Evolutionary conservation across 2,888 invertebrate species (phyloP).

Genomic region (Tipula unca): DNA sequence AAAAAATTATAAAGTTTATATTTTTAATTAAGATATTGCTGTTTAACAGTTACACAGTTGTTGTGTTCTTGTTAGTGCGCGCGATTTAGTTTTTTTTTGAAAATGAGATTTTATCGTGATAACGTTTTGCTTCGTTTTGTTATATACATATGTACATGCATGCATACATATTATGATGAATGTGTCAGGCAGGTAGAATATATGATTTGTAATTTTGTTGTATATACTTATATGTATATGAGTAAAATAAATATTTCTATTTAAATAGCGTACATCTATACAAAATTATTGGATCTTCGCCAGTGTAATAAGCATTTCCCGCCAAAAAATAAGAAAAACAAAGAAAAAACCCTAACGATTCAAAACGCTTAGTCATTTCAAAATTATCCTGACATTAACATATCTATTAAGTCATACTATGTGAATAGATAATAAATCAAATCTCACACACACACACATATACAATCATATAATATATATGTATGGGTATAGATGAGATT

Average conservation of each 20-base stretch:
- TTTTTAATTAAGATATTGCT: conserved; percentile 10
- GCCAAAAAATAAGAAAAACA: not conserved
- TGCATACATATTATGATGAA: not conserved
- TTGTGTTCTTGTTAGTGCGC: not conserved
- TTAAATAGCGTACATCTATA: too few species aligned
- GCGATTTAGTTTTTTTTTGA: not conserved
- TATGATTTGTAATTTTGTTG: too few species aligned
- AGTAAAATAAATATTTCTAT: not conserved
- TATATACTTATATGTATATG: too few species aligned
- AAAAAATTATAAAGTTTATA: not conserved
- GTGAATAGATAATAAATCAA: not conserved
- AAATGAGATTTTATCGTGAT: not conserved
- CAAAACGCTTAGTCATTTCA: not conserved
- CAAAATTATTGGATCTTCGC: not conserved
- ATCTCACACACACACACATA: not conserved
- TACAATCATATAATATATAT: too few species aligned
- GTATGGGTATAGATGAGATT: not conserved
- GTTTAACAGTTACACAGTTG: not conserved
- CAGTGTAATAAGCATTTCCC: not conserved
- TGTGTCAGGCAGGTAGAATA: not conserved
- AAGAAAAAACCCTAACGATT: not conserved
- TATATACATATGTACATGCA: not conserved
- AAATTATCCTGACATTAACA: not conserved
- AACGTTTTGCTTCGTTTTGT: not conserved
- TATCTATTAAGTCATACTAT: not conserved